Evolutionary conservation across 2,113 vertebrate genomes (phyloP).

Genomic region (Patagioenas fasciata): DNA sequence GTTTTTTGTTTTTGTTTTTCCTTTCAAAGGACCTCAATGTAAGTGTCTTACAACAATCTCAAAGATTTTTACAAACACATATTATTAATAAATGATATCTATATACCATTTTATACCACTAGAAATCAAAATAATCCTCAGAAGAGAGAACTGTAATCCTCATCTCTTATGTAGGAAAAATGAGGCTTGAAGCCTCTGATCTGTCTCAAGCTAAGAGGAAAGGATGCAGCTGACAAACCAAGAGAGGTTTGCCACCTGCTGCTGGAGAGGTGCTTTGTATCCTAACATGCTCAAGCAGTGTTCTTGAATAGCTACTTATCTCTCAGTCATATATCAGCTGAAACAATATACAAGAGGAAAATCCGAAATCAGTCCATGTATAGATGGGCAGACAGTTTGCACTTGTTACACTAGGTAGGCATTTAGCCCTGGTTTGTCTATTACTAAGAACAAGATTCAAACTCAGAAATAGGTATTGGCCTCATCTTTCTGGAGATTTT

Average conservation of each 20-base stretch:
- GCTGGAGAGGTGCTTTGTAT: neutral
- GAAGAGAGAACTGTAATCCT: neutral
- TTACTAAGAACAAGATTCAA: neutral
- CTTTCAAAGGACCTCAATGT: neutral
- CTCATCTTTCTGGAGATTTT: neutral
- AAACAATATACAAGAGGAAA: neutral
- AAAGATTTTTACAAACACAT: neutral
- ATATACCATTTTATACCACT: neutral
- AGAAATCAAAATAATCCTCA: neutral
- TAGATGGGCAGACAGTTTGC: neutral
- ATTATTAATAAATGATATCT: neutral
- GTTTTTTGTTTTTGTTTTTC: neutral
- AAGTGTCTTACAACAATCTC: neutral
- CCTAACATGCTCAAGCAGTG: neutral
- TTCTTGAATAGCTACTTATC: neutral
- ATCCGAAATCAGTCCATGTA: neutral
- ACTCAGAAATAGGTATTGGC: neutral
- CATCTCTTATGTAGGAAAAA: neutral
- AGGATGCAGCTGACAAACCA: neutral
- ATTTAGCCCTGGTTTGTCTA: neutral
- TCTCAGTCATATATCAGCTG: neutral
- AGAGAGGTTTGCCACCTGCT: conserved; percentile 7
- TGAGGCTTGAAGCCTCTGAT: neutral
- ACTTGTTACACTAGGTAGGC: neutral
- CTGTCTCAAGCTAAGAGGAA: neutral